A percentile compares a stretch with the other conserved stretches of the same genome.
Evolutionary conservation across 2,888 invertebrate genomes (phyloP).

Genomic region (Cosmia trapezina): DNA sequence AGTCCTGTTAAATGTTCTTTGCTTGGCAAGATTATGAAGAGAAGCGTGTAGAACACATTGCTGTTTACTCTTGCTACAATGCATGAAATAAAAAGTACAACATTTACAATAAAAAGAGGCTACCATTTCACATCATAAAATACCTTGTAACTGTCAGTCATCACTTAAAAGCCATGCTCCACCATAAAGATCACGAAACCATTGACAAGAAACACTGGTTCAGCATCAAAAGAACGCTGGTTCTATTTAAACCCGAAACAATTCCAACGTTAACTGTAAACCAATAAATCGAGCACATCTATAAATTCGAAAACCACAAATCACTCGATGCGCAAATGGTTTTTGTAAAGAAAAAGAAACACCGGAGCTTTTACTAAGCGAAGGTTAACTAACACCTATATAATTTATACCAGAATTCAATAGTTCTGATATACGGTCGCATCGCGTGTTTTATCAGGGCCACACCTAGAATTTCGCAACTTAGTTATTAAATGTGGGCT

Average conservation of each 20-base stretch:
- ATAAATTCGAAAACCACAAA: constrained; percentile 66
- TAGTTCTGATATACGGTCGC: constrained; percentile 74
- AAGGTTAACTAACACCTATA: constrained; percentile 62
- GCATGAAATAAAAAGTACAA: constrained; percentile 11
- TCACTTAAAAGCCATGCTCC: constrained; percentile 32
- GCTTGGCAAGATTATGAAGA: constrained; percentile 30
- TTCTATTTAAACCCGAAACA: constrained; percentile 63
- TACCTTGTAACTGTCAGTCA: constrained; percentile 55
- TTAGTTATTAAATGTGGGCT: constrained; percentile 67
- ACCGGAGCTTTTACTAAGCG: constrained; percentile 61
- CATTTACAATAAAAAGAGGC: constrained; percentile 11
- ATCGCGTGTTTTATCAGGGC: constrained; percentile 81
- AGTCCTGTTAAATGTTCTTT: constrained; percentile 36
- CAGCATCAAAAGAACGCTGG: constrained; percentile 64
- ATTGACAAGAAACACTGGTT: constrained; percentile 61
- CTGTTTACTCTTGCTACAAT: not conserved
- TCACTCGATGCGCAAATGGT: constrained; percentile 68
- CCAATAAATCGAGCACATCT: constrained; percentile 65
- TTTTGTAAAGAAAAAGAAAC: constrained; percentile 66
- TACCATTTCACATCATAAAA: constrained; percentile 34
- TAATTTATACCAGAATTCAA: constrained; percentile 59
- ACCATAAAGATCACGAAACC: constrained; percentile 50
- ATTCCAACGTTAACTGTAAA: constrained; percentile 63
- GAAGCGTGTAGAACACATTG: constrained; percentile 1
- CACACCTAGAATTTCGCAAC: constrained; percentile 77